Evolutionary conservation across 2,113 vertebrate genomes (phyloP), one percentile per base, ranked within the genome.

Genomic region (Crotophaga sulcirostris): DNA sequence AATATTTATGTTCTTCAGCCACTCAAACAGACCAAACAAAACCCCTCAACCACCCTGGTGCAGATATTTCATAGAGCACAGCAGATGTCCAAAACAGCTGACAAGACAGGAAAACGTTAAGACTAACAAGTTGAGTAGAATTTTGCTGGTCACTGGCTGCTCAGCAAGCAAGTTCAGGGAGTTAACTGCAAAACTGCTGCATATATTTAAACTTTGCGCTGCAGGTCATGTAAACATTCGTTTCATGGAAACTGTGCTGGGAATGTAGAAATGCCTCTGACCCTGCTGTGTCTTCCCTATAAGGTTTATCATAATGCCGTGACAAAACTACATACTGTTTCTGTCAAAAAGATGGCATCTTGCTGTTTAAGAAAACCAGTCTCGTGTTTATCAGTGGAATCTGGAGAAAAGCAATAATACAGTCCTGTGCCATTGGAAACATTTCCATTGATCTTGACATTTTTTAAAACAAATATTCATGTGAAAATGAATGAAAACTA

Each of bases 141-240:
- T 88, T 95, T 85, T 90, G 74, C 90, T 95, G 91, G 96, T 90
- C 95, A 93, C 79, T 95, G 96, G 80, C 89, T 90, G 83, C 96
- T 96, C 95, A 28, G 69, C 95, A 85, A 96, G 95, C 3, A 33
- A 97, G 97, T 98, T 98, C 98, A 97, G 93, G 77, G 97, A 98
- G 96, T 97, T 98, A 98, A 97, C 97, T 96, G 89, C 96, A 96
- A 97, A 98, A 97, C 89, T 84, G 95, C 95, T 96, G 97, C 97
- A 96, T 98, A 94, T 95, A 96, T 98, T 98, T 98, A 98, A 98
- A 98, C 98, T 97, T 97, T 96, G 95, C 0, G 54, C 93, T 88
- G 77, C 17, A 16, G 97, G 97, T 98, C 97, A 96, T 97, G 96
- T 98, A 98, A 98, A 98, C 97, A 97, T 97, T 98, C 96, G 95